These are phyloP conservation scores for rat (Rattus norvegicus) DNA, from an alignment of 2,113 vertebrate genomes.

Conservation along the genomic window GRCr8 NC_086027.1:115073501-115074000, in stretches of 20 bases:
- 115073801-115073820: too few relatives aligned
- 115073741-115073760: background rate
- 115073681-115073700: background rate
- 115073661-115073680: accelerated
- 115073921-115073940: too few relatives aligned
- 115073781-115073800: too few relatives aligned
- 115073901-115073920: too few relatives aligned
- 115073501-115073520: background rate
- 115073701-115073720: background rate
- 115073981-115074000: background rate
- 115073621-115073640: background rate
- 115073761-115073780: background rate
- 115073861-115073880: too few relatives aligned
- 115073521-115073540: background rate
- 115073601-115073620: background rate
- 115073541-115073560: background rate
- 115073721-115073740: background rate
- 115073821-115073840: too few relatives aligned
- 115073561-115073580: background rate
- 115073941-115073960: background rate
- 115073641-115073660: background rate
- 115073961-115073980: too few relatives aligned
- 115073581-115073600: background rate
- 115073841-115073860: too few relatives aligned
- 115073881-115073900: too few relatives aligned